Base-by-base conservation (phyloP, 2,797 vertebrate species). In the Sciurus carolinensis region DNA sequence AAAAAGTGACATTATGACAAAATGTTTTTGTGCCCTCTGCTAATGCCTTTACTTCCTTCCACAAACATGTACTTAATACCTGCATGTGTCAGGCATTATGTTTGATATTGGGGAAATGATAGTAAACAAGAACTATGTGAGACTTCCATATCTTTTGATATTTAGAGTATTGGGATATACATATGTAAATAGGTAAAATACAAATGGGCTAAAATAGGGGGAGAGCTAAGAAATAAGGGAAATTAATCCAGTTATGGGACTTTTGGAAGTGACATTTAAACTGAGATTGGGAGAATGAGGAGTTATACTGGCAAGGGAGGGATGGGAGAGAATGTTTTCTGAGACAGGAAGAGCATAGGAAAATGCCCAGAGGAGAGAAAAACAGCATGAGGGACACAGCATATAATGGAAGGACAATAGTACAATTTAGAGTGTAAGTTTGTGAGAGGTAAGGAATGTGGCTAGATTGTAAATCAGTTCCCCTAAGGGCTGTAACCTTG, bases 241-340 rank as follows among this genome's bases (percentile, higher is more conserved):
- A 36, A 1, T 1, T 71, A 64, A 91, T 71, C 26, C 39, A 76
- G 64, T 91, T 91, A 81, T n/a, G 33, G 28, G 50, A 94, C 36
- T 87, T 76, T 90, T 80, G 4, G 8, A 94, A 76, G 39, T 87
- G 57, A 91, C 28, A 91, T 95, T 80, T 95, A 92, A 88, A 90
- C 10, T 62, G 89, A 91, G 47, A 73, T 92, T 39, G 42, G 64
- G 72, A 88, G 59, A 66, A 75, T 54, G n/a, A 73, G 71, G 22
- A 30, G 7, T 77, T 92, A 85, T 36, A 83, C 5, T 89, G 54
- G 22, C 36, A 14, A 84, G 6, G 30, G 30, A 82, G 12, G 59
- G 36, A 10, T 72, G 62, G 5, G 54, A 89, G 20, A 80, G 8
- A 96, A 93, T 47, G 20, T 93, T 87, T 95, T 97, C 26, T 50